These are phyloP conservation scores for Turritopsis dohrnii DNA, from an alignment of 30 jellyfish, hydroid and myxozoan genomes.

Conservation along the genomic window DNA sequence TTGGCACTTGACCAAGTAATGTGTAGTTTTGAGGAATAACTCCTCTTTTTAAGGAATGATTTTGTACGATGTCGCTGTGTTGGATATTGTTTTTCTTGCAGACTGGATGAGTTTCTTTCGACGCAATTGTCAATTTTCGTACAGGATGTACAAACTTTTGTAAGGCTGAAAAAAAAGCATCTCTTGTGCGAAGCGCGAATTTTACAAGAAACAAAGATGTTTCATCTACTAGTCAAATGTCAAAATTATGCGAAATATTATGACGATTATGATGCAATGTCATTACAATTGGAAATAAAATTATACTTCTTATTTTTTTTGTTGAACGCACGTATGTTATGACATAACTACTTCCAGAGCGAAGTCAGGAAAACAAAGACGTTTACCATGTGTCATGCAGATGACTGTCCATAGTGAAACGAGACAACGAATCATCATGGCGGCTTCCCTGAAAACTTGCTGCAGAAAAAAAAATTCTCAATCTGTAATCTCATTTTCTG, in stretches of 20 bases:
- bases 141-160: constrained; percentile 1
- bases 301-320: too few species aligned
- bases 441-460: neutral
- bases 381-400: neutral
- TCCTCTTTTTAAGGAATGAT: constrained; percentile 52
- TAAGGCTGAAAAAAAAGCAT: neutral
- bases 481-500: neutral
- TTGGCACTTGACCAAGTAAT: constrained; percentile 87
- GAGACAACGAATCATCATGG: neutral
- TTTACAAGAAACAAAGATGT: too few species aligned
- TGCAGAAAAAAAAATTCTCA: neutral
- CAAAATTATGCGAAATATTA: too few species aligned
- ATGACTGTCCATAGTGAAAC: neutral
- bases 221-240: too few species aligned
- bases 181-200: too few species aligned
- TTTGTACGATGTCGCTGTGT: constrained; percentile 81
- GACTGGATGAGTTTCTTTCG: constrained; percentile 79
- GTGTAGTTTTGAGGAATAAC: constrained; percentile 78
- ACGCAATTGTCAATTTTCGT: constrained; percentile 37
- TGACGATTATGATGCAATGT: too few species aligned
- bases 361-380: neutral
- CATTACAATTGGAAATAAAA: too few species aligned
- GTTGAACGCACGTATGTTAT: too few species aligned
- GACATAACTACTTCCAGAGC: too few species aligned
- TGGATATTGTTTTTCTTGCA: constrained; percentile 68